Evolutionary conservation across 53 echinoderm and acorn worm genomes (phyloP), one percentile per base, ranked within the genome.

Genomic region (Echinometra lucunter): DNA sequence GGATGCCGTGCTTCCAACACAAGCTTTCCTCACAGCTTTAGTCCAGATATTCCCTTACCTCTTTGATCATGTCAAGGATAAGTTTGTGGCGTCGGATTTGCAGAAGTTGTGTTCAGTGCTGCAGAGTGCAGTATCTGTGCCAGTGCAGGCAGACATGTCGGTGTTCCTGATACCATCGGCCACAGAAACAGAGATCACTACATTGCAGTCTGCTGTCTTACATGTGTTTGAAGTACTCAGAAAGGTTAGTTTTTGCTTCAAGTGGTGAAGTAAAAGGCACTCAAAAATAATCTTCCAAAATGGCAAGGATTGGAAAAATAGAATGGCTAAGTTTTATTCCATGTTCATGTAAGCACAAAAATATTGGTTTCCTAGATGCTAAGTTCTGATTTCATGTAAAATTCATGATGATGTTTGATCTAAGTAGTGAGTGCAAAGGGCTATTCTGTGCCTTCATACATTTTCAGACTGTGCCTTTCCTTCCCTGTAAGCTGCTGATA

Each of bases 41-140:
- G 96, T 98, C 4, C 97, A 98, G 95, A 98, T 98, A 57, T 98
- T 98, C 90, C 99, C 99, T 12, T 95, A 97, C 81, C 96, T 98
- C 44, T 98, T 98, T 92, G 94, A 97, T 55, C 97, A 97, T 93
- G 97, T 98, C 94, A 96, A 96, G 94, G 94, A 96, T 8, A 95
- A 97, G 90, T 98, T 98, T 89, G 97, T 98, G 63, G 95, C 99
- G 2, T 96, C 97, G 18, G 99, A 98, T 82, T 96, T 98, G 66
- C 99, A 97, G 91, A 97, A 96, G 96, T 83, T 98, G 88, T 98
- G 97, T 82, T 78, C 81, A 40, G 99, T 98, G 57, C 93, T 97
- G 30, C 97, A 97, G 97, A 97, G 97, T 90, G 97, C 99, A 0
- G 97, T 98, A 30, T 98, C 99, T 4, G 99, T 98, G 72, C 99